A percentile compares a stretch with the other conserved stretches of the same genome.
Conservation (phyloP, 1,140 invertebrate species). For the Anoplolepis gracilipes region DNA sequence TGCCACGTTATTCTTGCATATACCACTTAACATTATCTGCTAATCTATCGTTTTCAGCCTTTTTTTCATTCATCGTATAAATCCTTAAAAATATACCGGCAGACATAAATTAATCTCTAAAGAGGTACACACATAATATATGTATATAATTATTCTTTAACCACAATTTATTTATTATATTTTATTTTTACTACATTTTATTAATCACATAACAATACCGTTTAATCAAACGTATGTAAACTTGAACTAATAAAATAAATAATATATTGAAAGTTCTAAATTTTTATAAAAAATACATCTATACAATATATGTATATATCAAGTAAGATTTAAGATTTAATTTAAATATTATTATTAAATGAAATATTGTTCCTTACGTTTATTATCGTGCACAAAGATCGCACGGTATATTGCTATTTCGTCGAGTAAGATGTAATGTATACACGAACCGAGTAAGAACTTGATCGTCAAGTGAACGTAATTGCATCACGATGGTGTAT, state of each 20-base stretch:
- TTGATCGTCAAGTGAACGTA: background rate
- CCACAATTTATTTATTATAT: background rate
- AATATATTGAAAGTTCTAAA: too few species aligned
- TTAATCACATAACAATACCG: too few species aligned
- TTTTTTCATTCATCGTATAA: background rate
- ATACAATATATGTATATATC: too few species aligned
- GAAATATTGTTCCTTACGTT: background rate
- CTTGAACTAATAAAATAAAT: too few species aligned
- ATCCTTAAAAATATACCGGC: background rate
- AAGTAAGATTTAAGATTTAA: too few species aligned
- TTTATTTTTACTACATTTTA: background rate
- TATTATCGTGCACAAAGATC: background rate
- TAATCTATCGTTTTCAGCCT: conserved; percentile 22
- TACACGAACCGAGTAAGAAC: background rate
- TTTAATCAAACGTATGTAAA: too few species aligned
- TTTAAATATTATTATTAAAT: background rate
- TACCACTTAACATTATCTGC: conserved; percentile 12
- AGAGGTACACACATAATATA: background rate
- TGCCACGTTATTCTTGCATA: conserved; percentile 29
- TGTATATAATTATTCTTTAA: too few species aligned
- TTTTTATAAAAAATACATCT: too few species aligned
- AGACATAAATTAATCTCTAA: conserved; percentile 33
- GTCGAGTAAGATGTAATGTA: background rate
- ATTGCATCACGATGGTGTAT: conserved; percentile 23
- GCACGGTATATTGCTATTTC: background rate